Conservation (phyloP, 2,888 invertebrate genomes). For the Drosophila koepferae region DNA sequence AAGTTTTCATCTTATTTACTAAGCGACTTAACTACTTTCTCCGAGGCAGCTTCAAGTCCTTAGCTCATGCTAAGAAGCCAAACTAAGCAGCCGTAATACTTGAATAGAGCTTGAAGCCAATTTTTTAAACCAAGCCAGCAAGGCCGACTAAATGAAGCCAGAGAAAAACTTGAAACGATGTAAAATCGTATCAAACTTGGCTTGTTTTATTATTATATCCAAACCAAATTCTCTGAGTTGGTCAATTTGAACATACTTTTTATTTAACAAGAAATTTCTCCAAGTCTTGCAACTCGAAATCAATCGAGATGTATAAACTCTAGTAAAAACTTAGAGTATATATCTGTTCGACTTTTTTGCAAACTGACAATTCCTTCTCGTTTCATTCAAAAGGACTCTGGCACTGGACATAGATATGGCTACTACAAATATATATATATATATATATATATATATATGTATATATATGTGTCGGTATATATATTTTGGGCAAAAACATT, state of each 20-base stretch:
- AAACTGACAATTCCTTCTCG: slow-evolving; percentile 3
- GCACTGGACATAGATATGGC: slow-evolving; percentile 40
- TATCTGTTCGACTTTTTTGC: slow-evolving; percentile 2
- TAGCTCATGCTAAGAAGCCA: no score
- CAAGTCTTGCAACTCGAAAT: slow-evolving; percentile 23
- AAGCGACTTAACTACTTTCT: no score
- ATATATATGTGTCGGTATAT: slow-evolving; percentile 24
- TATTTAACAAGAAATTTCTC: background rate
- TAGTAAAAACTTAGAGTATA: background rate
- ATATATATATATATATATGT: background rate
- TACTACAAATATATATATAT: background rate
- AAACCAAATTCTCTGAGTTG: no score
- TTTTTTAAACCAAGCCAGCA: no score
- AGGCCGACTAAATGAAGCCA: no score
- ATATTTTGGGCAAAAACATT: slow-evolving; percentile 54
- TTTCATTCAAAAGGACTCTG: slow-evolving; percentile 42
- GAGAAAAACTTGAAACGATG: no score
- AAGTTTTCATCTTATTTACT: no score
- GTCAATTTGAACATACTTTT: background rate
- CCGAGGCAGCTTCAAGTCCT: no score
- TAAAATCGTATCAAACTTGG: no score
- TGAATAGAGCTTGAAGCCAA: no score
- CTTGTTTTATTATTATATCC: no score
- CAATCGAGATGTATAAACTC: background rate
- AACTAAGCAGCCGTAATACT: no score